Percentiles rank a stretch among this genome's conserved stretches.
These are phyloP conservation scores for Zaprionus capensis DNA, from an alignment of 1,140 invertebrate genomes.

Conservation along the genomic window DNA sequence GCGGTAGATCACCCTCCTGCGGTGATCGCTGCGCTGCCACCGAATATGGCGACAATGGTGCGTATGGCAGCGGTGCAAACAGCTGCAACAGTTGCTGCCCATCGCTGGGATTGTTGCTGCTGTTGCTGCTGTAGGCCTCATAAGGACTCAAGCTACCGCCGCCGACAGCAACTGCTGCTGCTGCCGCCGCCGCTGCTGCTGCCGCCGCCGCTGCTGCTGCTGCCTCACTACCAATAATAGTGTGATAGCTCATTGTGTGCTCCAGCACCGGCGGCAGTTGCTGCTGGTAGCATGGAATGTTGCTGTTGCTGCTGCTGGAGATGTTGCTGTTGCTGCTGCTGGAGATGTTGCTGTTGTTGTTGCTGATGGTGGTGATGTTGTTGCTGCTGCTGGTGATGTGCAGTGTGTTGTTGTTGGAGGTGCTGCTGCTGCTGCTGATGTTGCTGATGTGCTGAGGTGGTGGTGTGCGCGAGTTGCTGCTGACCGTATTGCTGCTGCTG, in stretches of 20 bases:
- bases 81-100: slow-evolving; percentile 75
- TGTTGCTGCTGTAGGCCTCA: slow-evolving; percentile 44
- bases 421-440: slow-evolving; percentile 43
- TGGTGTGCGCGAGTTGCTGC: slow-evolving; percentile 32
- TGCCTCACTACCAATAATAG: slow-evolving; percentile 83
- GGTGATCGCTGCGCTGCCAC: slow-evolving; percentile 74
- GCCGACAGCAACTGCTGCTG: background rate
- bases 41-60: slow-evolving; percentile 63
- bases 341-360: slow-evolving; percentile 74
- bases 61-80: slow-evolving; percentile 62
- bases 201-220: slow-evolving; percentile 17
- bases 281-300: slow-evolving; percentile 81
- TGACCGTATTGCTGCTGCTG: slow-evolving; percentile 37
- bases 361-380: slow-evolving; percentile 63
- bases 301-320: slow-evolving; percentile 63
- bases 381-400: slow-evolving; percentile 80
- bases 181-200: slow-evolving; percentile 25
- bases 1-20: slow-evolving; percentile 77
- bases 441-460: slow-evolving; percentile 53
- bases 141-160: slow-evolving; percentile 12
- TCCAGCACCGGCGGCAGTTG: slow-evolving; percentile 79
- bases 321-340: slow-evolving; percentile 51
- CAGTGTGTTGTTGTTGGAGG: slow-evolving; percentile 67
- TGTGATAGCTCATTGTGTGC: slow-evolving; percentile 84
- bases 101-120: slow-evolving; percentile 10